phyloP scores from a whole-genome alignment of 2,797 vertebrate species.

The Helarctos malayanus region DNA sequence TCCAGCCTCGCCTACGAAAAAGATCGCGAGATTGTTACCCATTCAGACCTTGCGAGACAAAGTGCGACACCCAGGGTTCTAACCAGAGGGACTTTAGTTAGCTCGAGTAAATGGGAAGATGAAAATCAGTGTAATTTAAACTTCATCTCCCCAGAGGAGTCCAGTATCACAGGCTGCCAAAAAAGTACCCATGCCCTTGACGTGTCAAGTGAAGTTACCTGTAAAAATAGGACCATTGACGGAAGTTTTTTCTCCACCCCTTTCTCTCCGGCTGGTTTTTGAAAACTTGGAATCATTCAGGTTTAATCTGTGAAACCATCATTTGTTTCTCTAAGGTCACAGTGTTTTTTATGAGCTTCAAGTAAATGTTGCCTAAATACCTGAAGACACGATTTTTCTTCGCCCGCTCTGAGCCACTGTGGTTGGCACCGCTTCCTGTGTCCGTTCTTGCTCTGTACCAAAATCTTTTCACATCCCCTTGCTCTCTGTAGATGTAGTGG shows the following conservation, averaged over 20 bases:
- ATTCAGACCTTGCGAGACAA: neutral
- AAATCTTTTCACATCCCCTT: neutral
- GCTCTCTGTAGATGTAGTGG: neutral
- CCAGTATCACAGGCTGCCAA: conserved; percentile 68
- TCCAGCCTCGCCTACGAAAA: neutral
- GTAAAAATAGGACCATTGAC: neutral
- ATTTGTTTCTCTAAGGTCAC: conserved; percentile 9
- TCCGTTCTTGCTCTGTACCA: neutral
- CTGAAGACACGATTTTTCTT: neutral
- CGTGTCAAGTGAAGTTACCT: conserved; percentile 74
- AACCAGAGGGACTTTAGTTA: conserved; percentile 47
- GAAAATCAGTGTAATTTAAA: conserved; percentile 81
- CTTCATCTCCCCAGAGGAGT: conserved; percentile 77
- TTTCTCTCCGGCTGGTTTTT: neutral
- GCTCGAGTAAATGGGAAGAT: conserved; percentile 75
- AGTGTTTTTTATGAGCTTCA: neutral
- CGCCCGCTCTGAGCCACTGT: neutral
- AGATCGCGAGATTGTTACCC: neutral
- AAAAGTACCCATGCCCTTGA: conserved; percentile 67
- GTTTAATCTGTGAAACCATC: neutral
- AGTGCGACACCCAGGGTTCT: conserved; percentile 27
- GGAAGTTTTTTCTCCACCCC: neutral
- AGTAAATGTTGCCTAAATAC: neutral
- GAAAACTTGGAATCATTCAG: neutral
- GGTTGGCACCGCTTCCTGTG: neutral